phyloP scores from a whole-genome alignment of 2,113 vertebrate species.

The Pavo muticus region DNA sequence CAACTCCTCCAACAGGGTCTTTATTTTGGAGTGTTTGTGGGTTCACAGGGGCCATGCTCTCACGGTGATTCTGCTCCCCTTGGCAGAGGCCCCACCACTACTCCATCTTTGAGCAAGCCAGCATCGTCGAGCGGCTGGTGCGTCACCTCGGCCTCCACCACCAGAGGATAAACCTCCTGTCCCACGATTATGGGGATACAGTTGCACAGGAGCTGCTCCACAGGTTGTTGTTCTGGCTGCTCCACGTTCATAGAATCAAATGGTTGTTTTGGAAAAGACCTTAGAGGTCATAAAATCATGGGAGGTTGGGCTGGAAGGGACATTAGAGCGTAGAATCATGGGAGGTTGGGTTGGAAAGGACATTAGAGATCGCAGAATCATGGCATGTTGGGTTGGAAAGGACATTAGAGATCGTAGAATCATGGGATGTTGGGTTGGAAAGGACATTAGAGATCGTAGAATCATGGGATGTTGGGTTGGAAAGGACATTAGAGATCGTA shows the following conservation, averaged over 20 bases:
- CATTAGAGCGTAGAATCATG: too few relatives aligned
- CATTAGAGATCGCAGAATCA: too few relatives aligned
- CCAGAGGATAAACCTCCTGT: slow-evolving; percentile 88
- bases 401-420: too few relatives aligned
- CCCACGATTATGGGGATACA: slow-evolving; percentile 94
- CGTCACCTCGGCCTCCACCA: slow-evolving; percentile 85
- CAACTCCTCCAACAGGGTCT: not conserved
- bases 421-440: too few relatives aligned
- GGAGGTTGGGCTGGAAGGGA: too few relatives aligned
- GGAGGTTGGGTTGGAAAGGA: too few relatives aligned
- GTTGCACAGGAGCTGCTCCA: slow-evolving; percentile 95
- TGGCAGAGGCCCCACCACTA: slow-evolving; percentile 89
- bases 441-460: too few relatives aligned
- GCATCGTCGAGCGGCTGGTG: slow-evolving; percentile 88
- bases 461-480: too few relatives aligned
- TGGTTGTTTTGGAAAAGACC: not conserved
- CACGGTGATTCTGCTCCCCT: not conserved
- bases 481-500: too few relatives aligned
- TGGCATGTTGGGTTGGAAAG: too few relatives aligned
- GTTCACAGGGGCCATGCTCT: not conserved
- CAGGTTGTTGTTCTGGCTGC: slow-evolving; percentile 76
- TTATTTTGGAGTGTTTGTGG: not conserved
- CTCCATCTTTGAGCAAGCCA: slow-evolving; percentile 96
- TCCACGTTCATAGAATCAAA: not conserved
- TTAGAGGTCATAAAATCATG: too few relatives aligned